Percentiles rank a stretch among this genome's conserved stretches.
Evolutionary conservation across 1,140 invertebrate species (phyloP).

Genomic region (Heliothis virescens): DNA sequence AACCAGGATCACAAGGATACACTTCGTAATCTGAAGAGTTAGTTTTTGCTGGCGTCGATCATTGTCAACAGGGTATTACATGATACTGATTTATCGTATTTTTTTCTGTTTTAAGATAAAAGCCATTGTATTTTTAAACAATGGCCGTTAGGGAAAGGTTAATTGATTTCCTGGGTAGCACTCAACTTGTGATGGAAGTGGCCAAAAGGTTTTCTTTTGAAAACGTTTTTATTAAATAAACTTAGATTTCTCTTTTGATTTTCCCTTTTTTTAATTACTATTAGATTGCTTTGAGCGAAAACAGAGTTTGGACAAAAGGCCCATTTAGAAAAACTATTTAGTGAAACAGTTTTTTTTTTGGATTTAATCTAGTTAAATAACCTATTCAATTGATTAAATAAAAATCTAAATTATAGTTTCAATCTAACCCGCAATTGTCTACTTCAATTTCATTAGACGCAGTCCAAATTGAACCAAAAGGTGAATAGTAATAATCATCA

Average conservation of each 20-base stretch:
- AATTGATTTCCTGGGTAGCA: slow-evolving; percentile 29
- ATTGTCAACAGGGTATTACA: background rate
- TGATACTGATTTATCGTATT: background rate
- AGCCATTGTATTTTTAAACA: slow-evolving; percentile 36
- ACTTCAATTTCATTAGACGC: too few relatives aligned
- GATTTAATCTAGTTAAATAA: too few relatives aligned
- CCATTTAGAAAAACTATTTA: too few relatives aligned
- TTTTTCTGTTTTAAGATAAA: slow-evolving; percentile 5
- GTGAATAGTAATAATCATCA: too few relatives aligned
- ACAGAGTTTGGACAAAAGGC: background rate
- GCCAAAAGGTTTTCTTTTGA: slow-evolving; percentile 21
- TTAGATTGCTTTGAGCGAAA: background rate
- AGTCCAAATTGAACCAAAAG: too few relatives aligned
- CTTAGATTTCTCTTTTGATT: background rate
- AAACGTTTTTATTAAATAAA: slow-evolving; percentile 26
- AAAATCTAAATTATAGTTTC: too few relatives aligned
- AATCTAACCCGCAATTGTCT: too few relatives aligned
- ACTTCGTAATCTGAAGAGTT: background rate
- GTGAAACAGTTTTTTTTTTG: too few relatives aligned
- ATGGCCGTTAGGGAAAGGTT: slow-evolving; percentile 25
- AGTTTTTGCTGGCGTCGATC: background rate
- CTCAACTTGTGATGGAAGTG: background rate
- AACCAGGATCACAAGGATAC: too few relatives aligned
- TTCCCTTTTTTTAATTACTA: background rate
- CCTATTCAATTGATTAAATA: too few relatives aligned